phyloP scores from a whole-genome alignment of 2,113 vertebrate species.

The Indicator indicator region DNA sequence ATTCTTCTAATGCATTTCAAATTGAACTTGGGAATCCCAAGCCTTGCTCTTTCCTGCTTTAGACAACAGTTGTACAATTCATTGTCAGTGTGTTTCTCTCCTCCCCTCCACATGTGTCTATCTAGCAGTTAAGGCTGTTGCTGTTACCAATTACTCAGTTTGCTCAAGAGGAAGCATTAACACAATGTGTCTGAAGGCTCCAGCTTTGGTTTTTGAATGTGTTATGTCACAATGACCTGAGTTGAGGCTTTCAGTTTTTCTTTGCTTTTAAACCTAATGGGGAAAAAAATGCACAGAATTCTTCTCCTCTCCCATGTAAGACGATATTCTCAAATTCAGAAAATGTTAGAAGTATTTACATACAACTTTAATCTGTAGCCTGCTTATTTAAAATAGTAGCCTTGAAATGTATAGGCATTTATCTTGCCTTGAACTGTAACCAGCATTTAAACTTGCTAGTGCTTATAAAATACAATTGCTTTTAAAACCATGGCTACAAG shows the following conservation, averaged over 20 bases:
- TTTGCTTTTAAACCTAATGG: not conserved
- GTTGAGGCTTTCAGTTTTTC: not conserved
- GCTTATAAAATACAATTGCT: not conserved
- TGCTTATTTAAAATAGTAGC: not conserved
- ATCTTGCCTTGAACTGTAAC: not conserved
- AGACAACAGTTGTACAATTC: not conserved
- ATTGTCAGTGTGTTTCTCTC: not conserved
- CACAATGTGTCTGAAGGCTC: not conserved
- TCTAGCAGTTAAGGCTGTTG: not conserved
- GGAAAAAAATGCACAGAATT: not conserved
- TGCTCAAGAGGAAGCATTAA: slow-evolving; percentile 4
- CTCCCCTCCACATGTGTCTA: not conserved
- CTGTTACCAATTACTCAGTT: not conserved
- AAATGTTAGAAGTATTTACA: not conserved
- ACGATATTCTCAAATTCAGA: not conserved
- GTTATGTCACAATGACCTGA: slow-evolving; percentile 46
- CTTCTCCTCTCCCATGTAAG: not conserved
- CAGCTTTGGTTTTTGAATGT: not conserved
- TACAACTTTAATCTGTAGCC: not conserved
- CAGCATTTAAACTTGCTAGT: not conserved
- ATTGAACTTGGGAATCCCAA: not conserved
- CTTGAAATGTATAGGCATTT: not conserved
- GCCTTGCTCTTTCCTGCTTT: not conserved
- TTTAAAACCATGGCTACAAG: not conserved
- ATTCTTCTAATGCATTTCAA: not conserved